Conservation (phyloP, 2,888 invertebrate genomes). For the Girardia tigrina region DNA sequence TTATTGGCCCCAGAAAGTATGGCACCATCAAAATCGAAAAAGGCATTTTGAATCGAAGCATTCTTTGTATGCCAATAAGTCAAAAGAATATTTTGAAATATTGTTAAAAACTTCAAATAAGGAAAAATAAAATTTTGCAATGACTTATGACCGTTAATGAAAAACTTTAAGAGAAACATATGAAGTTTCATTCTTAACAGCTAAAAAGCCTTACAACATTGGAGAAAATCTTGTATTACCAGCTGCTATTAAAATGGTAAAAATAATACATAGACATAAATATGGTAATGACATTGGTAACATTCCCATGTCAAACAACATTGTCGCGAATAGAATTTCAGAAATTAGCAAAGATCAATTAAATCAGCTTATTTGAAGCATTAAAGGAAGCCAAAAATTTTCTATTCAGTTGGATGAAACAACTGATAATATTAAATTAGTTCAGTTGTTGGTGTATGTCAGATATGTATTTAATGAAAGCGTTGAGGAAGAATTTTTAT, state of each 20-base stretch:
- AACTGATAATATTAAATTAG: slow-evolving; percentile 6
- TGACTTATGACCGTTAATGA: slow-evolving; percentile 15
- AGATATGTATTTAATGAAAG: neutral
- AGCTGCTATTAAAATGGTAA: slow-evolving; percentile 16
- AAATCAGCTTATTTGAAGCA: neutral
- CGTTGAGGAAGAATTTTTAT: slow-evolving; percentile 23
- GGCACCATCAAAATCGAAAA: slow-evolving; percentile 15
- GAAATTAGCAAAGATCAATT: slow-evolving; percentile 5
- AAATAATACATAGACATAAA: slow-evolving; percentile 19
- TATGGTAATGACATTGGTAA: neutral
- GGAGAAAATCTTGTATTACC: slow-evolving; percentile 17
- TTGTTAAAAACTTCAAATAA: neutral
- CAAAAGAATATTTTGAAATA: slow-evolving; percentile 23
- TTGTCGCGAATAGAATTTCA: slow-evolving; percentile 6
- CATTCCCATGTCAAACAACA: neutral
- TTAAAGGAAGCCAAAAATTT: slow-evolving; percentile 20
- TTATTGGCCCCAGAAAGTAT: slow-evolving; percentile 2
- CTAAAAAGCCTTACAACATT: slow-evolving; percentile 12
- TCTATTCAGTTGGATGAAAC: slow-evolving; percentile 8
- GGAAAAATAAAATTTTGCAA: neutral
- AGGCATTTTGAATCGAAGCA: slow-evolving; percentile 9
- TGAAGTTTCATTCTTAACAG: slow-evolving; percentile 1
- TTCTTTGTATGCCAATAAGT: slow-evolving; percentile 2
- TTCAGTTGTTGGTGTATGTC: slow-evolving; percentile 1
- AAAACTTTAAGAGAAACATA: slow-evolving; percentile 4